phyloP scores from a whole-genome alignment of 2,113 vertebrate species.

The Oncorhynchus tshawytscha region DNA sequence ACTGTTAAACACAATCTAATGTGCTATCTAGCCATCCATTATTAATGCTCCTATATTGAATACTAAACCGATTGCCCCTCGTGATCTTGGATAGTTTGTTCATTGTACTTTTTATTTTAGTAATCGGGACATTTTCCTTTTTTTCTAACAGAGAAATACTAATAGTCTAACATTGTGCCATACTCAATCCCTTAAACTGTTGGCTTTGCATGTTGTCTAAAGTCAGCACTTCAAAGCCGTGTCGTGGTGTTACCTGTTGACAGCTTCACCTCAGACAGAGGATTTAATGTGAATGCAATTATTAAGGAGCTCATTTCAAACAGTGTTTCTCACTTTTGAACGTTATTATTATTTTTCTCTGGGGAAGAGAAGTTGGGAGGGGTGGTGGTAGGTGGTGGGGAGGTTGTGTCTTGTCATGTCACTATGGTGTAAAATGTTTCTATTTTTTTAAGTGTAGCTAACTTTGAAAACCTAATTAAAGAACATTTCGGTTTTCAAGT shows the following conservation, averaged over 20 bases:
- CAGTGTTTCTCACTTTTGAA: too few species aligned
- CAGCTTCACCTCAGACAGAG: too few species aligned
- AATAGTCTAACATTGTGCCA: background rate
- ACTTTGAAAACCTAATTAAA: background rate
- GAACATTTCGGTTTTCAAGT: background rate
- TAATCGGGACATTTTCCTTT: background rate
- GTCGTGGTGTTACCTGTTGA: too few species aligned
- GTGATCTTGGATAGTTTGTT: conserved; percentile 8
- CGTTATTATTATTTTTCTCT: background rate
- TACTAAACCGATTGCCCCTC: conserved; percentile 32
- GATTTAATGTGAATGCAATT: too few species aligned
- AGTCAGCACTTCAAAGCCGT: too few species aligned
- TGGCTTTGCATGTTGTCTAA: background rate
- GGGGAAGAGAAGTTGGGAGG: too few species aligned
- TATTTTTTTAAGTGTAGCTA: background rate
- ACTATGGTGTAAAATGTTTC: too few species aligned
- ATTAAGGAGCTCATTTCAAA: too few species aligned
- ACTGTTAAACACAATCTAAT: conserved; percentile 45
- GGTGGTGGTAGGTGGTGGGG: too few species aligned
- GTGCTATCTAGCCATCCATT: conserved; percentile 41
- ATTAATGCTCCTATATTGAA: conserved; percentile 40
- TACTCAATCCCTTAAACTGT: background rate
- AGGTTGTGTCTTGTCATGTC: too few species aligned
- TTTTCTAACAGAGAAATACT: background rate
- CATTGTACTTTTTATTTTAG: conserved; percentile 14